A percentile compares a stretch with the other conserved stretches of the same genome.
Evolutionary conservation across 2,113 vertebrate genomes (phyloP).

Genomic region (Rafetus swinhoei): DNA sequence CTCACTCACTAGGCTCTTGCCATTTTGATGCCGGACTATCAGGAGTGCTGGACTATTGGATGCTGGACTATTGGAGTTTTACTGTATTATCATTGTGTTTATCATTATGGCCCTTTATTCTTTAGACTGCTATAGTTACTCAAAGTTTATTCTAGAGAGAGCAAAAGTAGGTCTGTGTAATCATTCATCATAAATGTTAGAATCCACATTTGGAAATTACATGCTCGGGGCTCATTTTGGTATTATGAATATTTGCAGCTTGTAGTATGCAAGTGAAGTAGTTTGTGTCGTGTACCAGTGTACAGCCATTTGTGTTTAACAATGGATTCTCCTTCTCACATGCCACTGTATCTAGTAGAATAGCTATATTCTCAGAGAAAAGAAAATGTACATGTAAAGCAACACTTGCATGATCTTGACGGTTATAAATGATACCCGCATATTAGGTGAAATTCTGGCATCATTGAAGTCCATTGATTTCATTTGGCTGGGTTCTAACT

Average conservation of each 20-base stretch:
- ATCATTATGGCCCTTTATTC: not conserved
- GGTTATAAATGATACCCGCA: not conserved
- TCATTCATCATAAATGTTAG: not conserved
- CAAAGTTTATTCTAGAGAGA: rapidly evolving
- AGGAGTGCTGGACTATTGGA: too few species aligned
- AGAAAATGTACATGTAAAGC: not conserved
- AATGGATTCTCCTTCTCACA: not conserved
- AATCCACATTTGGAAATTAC: not conserved
- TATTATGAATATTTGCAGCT: not conserved
- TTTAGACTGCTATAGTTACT: not conserved
- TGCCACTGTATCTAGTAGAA: not conserved
- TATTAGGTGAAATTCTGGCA: not conserved
- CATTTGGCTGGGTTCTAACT: not conserved
- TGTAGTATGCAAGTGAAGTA: not conserved
- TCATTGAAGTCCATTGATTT: not conserved
- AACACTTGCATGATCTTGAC: not conserved
- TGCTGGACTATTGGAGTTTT: too few species aligned
- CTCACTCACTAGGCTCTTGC: too few species aligned
- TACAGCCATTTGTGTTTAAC: not conserved
- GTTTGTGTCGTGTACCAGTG: not conserved
- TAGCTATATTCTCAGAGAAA: not conserved
- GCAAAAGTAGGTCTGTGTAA: not conserved
- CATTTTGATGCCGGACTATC: too few species aligned
- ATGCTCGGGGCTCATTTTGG: not conserved
- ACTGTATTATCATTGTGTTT: not conserved